Evolutionary conservation across 2,888 invertebrate species (phyloP).

Genomic region (Glyphotaelius pellucidus): DNA sequence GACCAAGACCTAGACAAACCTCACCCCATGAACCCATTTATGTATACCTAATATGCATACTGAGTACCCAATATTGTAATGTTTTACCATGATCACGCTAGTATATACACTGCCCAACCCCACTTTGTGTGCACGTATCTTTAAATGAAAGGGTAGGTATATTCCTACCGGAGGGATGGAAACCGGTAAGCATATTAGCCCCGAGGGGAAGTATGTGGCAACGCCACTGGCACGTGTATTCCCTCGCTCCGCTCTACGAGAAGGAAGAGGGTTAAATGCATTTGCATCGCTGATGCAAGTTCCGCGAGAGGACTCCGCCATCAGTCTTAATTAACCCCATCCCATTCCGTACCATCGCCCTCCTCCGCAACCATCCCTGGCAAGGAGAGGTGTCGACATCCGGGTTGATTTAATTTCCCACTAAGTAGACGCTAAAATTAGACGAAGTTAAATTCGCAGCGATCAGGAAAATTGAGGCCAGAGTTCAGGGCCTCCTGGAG

Average conservation of each 20-base stretch:
- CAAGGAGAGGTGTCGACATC: constrained; percentile 21
- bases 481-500: neutral
- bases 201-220: neutral
- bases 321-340: constrained; percentile 50
- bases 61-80: too few species aligned
- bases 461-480: neutral
- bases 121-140: neutral
- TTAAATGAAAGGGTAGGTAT: too few species aligned
- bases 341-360: neutral
- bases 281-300: constrained; percentile 46
- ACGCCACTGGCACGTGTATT: neutral
- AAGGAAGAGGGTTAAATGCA: constrained; percentile 19
- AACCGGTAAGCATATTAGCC: neutral
- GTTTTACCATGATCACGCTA: neutral
- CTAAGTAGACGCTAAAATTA: constrained; percentile 13
- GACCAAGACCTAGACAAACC: too few species aligned
- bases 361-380: neutral
- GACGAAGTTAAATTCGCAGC: constrained; percentile 4
- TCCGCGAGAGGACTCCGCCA: constrained; percentile 7
- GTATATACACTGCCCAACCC: too few species aligned
- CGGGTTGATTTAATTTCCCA: constrained; percentile 37
- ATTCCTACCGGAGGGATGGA: neutral
- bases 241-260: neutral
- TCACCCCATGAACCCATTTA: too few species aligned
- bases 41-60: too few species aligned